Conservation (phyloP, 1,140 invertebrate genomes). For the Dendrolimus punctatus region DNA sequence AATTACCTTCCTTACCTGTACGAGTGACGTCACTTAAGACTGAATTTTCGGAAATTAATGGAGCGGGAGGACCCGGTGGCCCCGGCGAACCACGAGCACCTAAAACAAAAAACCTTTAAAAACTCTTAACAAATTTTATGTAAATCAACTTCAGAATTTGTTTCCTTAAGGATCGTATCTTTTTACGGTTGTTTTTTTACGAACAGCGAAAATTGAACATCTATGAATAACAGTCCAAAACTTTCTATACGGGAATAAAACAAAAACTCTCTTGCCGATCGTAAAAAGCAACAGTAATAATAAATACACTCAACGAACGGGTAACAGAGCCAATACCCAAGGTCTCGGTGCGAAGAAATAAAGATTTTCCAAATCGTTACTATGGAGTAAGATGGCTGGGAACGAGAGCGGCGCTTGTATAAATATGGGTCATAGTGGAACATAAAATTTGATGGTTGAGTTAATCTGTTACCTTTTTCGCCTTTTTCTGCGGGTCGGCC, state of each 20-base stretch:
- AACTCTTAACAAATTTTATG: not conserved
- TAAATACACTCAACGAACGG: slow-evolving; percentile 37
- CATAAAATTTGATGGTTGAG: slow-evolving; percentile 67
- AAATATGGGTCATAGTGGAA: slow-evolving; percentile 58
- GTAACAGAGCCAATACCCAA: slow-evolving; percentile 30
- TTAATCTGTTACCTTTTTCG: slow-evolving; percentile 70
- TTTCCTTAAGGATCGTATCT: not conserved
- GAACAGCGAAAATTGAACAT: too few species aligned
- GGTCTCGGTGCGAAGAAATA: slow-evolving; percentile 42
- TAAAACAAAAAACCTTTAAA: slow-evolving; percentile 13
- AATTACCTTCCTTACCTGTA: slow-evolving; percentile 22
- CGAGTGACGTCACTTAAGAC: slow-evolving; percentile 26
- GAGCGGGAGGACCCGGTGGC: slow-evolving; percentile 29
- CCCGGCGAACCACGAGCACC: slow-evolving; percentile 48
- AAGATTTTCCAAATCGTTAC: slow-evolving; percentile 61
- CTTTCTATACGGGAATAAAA: slow-evolving; percentile 21
- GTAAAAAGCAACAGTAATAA: slow-evolving; percentile 39
- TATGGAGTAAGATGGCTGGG: slow-evolving; percentile 49
- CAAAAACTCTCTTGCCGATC: slow-evolving; percentile 20
- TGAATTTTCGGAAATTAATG: slow-evolving; percentile 34
- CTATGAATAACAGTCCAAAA: too few species aligned
- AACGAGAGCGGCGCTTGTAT: slow-evolving; percentile 42
- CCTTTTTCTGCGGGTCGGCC: slow-evolving; percentile 71
- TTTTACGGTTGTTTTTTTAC: too few species aligned
- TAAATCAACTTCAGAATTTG: slow-evolving; percentile 2